Evolutionary conservation across 2,888 invertebrate species (phyloP), one percentile per base, ranked within the genome.

Genomic region (Scaptomyza cyrtandrae): DNA sequence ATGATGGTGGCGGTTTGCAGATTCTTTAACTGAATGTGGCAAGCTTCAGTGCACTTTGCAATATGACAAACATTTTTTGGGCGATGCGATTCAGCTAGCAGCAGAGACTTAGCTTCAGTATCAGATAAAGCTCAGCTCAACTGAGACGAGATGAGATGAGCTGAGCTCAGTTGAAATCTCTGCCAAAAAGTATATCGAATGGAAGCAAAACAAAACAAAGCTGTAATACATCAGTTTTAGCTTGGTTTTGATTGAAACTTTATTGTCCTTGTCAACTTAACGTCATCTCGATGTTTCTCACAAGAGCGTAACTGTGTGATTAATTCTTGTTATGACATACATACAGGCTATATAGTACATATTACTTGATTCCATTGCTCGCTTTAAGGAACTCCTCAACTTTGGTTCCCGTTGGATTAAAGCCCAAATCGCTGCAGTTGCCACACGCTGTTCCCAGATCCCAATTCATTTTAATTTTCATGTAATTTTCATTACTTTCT

Each of bases 1-100:
- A 13, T 44, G 19, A 0, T 44, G 11, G 1, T 35, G 62, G n/a
- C 31, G 31, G 6, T 39, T 46, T 46, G 45, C 59, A 63, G 58
- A 39, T 64, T 68, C 60, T 68, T 52, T 33, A 53, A 35, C 37
- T 79, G 82, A 82, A 79, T 78, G 86, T 59, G 56, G 7, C 80
- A 83, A 69, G 80, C 83, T 60, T 76, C 74, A 79, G 77, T 61
- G 86, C 77, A 74, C 68, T 71, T 69, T 79, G 86, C 77, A 85
- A 82, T 85, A 72, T 82, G 88, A 82, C 78, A 66, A 71, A 71
- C 73, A 78, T 35, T 68, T 72, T 55, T 39, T 39, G 39, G 57
- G 33, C 3, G 33, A 10, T 59, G 46, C 50, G 41, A 1, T 55
- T 27, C 24, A 37, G 46, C 59, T 67, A 66, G 61, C 68, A 41